Percentiles rank a stretch among this genome's conserved stretches.
These are phyloP conservation scores for Synanthedon vespiformis DNA, from an alignment of 2,888 invertebrate genomes.

Conservation along the genomic window DNA sequence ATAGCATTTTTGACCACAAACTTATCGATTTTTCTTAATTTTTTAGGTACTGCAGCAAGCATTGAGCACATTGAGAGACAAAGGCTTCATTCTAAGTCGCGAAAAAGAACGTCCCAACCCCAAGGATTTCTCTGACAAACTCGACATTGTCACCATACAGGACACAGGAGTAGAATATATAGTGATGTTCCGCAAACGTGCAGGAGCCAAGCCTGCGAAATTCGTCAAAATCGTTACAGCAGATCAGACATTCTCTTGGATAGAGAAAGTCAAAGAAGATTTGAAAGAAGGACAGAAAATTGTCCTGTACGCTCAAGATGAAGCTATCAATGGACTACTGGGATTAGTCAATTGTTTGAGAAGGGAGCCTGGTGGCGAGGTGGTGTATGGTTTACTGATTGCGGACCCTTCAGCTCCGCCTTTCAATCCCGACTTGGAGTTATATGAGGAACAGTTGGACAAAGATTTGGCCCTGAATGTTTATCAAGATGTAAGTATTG, in stretches of 20 bases:
- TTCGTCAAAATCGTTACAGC: conserved; percentile 52
- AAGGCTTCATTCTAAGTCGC: conserved; percentile 72
- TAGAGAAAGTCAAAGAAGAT: conserved; percentile 59
- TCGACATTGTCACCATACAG: conserved; percentile 61
- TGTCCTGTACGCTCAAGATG: conserved; percentile 76
- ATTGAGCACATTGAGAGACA: conserved; percentile 61
- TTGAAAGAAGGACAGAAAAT: conserved; percentile 59
- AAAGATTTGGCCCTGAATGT: conserved; percentile 87
- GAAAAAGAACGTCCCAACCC: conserved; percentile 64
- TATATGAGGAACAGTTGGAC: conserved; percentile 75
- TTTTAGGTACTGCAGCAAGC: conserved; percentile 54
- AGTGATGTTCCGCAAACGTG: conserved; percentile 63
- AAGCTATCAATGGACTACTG: conserved; percentile 80
- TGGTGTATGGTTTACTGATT: conserved; percentile 74
- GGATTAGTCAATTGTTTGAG: conserved; percentile 91
- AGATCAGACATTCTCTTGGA: conserved; percentile 61
- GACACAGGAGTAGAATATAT: conserved; percentile 63
- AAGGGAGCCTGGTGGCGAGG: conserved; percentile 80
- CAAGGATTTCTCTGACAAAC: conserved; percentile 43
- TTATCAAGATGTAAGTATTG: conserved; percentile 65
- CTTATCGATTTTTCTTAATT: neutral
- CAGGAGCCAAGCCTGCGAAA: conserved; percentile 51
- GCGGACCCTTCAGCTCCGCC: conserved; percentile 73
- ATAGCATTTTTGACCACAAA: neutral
- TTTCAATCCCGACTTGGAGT: conserved; percentile 73